Evolutionary conservation across 2,888 invertebrate species (phyloP).

Genomic region (Camptogramma bilineatum): DNA sequence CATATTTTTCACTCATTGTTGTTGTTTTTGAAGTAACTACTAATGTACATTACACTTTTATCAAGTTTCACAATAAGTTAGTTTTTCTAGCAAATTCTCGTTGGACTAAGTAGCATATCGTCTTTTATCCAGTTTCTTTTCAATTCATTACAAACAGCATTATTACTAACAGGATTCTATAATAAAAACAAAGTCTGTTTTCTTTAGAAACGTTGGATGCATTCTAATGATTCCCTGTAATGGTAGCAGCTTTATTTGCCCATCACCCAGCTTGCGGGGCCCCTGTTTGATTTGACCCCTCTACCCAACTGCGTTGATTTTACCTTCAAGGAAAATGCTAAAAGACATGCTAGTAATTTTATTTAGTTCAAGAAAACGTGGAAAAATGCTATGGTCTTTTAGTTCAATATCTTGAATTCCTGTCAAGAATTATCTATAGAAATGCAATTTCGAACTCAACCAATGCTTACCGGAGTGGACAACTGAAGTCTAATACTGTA

Average conservation of each 20-base stretch:
- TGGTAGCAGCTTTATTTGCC: slow-evolving; percentile 63
- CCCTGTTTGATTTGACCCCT: slow-evolving; percentile 56
- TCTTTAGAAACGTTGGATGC: slow-evolving; percentile 47
- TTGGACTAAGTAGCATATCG: no score
- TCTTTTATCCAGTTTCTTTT: no score
- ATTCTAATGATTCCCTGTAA: slow-evolving; percentile 70
- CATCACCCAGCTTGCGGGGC: slow-evolving; percentile 53
- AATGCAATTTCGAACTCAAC: no score
- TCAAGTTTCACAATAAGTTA: neutral
- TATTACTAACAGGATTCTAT: no score
- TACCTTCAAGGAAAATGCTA: neutral
- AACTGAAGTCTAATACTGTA: no score
- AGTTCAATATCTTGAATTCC: neutral
- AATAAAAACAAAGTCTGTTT: neutral
- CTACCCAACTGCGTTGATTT: neutral
- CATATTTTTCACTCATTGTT: neutral
- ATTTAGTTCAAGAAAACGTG: neutral
- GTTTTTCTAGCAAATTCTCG: neutral
- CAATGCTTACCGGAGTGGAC: no score
- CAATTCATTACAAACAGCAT: no score
- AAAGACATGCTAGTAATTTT: no score
- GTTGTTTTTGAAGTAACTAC: neutral
- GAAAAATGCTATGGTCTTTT: neutral
- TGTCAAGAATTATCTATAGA: no score
- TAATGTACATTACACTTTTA: no score